A percentile compares a stretch with the other conserved stretches of the same genome.
These are phyloP conservation scores for Tetrao urogallus DNA, from an alignment of 2,113 vertebrate species.

Conservation along the genomic window DNA sequence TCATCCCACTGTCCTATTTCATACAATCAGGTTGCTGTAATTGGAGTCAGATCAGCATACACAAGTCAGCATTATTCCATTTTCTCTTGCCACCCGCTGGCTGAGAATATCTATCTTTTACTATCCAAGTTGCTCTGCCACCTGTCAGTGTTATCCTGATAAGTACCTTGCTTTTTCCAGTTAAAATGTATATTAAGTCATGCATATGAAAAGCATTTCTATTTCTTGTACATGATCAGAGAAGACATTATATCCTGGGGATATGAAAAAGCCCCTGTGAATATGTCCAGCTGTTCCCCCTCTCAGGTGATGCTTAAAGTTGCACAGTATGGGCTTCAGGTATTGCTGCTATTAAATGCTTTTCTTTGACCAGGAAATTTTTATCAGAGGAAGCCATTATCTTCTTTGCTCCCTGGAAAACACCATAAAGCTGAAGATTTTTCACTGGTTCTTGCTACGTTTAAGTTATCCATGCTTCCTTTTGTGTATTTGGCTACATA, in stretches of 20 bases:
- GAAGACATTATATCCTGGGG: background rate
- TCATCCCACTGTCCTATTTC: background rate
- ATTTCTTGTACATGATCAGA: conserved; percentile 37
- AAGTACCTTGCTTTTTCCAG: conserved; percentile 23
- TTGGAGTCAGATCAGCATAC: background rate
- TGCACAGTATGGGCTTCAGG: conserved; percentile 1
- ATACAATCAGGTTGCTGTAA: background rate
- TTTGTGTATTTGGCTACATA: background rate
- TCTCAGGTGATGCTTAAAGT: conserved; percentile 24
- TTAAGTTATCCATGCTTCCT: background rate
- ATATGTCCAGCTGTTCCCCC: background rate
- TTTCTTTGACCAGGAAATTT: conserved; percentile 1
- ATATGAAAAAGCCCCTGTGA: conserved; percentile 11
- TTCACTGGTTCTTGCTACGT: background rate
- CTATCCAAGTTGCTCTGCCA: conserved; percentile 16
- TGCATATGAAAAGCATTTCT: conserved; percentile 38
- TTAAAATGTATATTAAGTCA: conserved; percentile 27
- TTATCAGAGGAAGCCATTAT: conserved; percentile 23
- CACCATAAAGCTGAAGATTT: background rate
- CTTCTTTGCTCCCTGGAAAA: background rate
- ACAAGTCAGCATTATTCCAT: background rate
- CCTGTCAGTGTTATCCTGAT: conserved; percentile 33
- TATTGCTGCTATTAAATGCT: conserved; percentile 9
- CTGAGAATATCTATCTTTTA: background rate
- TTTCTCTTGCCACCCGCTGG: conserved; percentile 14